phyloP scores from a whole-genome alignment of 2,888 invertebrate species.

The Drosophila pegasa region DNA sequence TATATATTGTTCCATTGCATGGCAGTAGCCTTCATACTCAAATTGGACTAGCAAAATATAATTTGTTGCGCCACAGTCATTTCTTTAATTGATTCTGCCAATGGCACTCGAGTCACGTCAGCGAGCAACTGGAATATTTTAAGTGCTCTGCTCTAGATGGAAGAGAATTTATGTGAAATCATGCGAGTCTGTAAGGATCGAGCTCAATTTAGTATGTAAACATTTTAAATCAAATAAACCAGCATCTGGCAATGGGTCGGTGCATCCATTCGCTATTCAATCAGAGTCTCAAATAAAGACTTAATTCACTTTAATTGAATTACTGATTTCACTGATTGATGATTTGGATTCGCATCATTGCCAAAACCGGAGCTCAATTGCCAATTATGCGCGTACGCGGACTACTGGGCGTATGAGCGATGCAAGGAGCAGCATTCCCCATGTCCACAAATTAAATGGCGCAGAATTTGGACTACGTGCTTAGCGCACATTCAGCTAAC shows the following conservation, averaged over 20 bases:
- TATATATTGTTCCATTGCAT: conserved; percentile 32
- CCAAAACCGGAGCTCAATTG: conserved; percentile 7
- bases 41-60: conserved; percentile 23
- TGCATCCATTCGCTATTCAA: too few relatives aligned
- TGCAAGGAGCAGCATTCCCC: conserved; percentile 10
- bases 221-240: too few relatives aligned
- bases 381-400: conserved; percentile 6
- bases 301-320: neutral
- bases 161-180: too few relatives aligned
- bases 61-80: neutral
- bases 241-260: too few relatives aligned
- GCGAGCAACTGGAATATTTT: too few relatives aligned
- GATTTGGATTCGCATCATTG: conserved; percentile 9
- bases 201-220: too few relatives aligned
- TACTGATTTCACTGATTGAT: neutral
- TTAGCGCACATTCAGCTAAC: conserved; percentile 14
- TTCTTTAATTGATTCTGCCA: conserved; percentile 1
- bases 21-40: conserved; percentile 18
- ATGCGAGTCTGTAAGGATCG: too few relatives aligned
- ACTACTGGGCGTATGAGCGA: conserved; percentile 33
- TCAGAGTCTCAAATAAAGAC: too few relatives aligned
- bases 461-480: conserved; percentile 36
- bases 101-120: neutral
- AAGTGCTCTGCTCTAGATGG: too few relatives aligned
- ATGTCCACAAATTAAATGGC: conserved; percentile 27